Evolutionary conservation across 2,113 vertebrate genomes (phyloP), one percentile per base, ranked within the genome.

Genomic region (Calidris pygmaea): DNA sequence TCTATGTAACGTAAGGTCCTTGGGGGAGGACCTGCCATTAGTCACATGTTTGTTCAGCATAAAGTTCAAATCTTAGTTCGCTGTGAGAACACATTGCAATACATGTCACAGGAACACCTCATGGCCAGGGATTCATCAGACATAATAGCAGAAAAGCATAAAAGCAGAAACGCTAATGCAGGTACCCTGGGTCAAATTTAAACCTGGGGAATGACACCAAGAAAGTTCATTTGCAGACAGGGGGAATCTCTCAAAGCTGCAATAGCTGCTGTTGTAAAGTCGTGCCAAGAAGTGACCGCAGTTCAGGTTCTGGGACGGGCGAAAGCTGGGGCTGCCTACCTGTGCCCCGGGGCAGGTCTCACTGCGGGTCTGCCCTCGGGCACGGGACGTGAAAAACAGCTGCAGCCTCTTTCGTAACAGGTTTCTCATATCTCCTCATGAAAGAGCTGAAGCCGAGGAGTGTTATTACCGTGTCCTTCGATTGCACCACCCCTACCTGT

Each of bases 341-440:
- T 1, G 2, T 52, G 34, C 32, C 58, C 45, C 3, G 0, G 22
- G 34, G 53, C 68, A 84, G 67, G 27, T 68, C 67, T 88, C 62
- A 23, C 41, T 6, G 0, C 3, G 0, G 7, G 3, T 32, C 84
- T 76, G 34, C 24, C 53, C 15, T 18, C 1, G 1, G 66, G 50
- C 59, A 60, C 0, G 1, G 26, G 4, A 56, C 41, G 32, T 3
- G 8, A 66, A 84, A 91, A 78, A 14, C 41, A 78, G 75, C 55
- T 77, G 41, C 67, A 86, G 63, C 19, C 32, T 76, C 72, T 34
- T 63, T 23, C 53, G 5, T 68, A 27, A 34, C 23, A 78, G 39
- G 12, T 23, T 87, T 84, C 62, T 59, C 15, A 4, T 37, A 23
- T 50, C 22, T 83, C 41, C 63, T 67, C 50, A 71, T 23, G 10